Conservation (phyloP, 2,888 invertebrate species). For the Zeuzera pyrina region DNA sequence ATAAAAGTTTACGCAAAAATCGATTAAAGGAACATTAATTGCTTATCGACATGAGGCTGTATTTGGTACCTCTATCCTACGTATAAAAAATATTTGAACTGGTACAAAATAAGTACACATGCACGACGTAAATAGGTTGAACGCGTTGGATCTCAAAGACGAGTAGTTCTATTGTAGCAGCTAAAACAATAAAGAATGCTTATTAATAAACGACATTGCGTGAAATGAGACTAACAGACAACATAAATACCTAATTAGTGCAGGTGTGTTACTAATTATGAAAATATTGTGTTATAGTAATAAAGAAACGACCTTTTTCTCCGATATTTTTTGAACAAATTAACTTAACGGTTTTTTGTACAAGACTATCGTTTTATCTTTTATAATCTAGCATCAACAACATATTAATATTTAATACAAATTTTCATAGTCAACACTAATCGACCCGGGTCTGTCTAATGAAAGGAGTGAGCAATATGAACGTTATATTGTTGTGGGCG, state of each 20-base stretch:
- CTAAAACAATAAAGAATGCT: conserved; percentile 68
- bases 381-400: no score
- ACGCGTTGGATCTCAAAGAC: conserved; percentile 73
- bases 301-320: not conserved
- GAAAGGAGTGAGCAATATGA: conserved; percentile 49
- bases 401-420: not conserved
- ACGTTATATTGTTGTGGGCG: conserved; percentile 47
- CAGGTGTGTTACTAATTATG: no score
- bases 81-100: not conserved
- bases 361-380: no score
- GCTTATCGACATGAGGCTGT: no score
- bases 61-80: no score
- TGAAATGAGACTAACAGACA: no score
- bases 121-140: conserved; percentile 51
- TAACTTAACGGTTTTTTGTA: not conserved
- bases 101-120: conserved; percentile 25
- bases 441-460: conserved; percentile 53
- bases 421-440: not conserved
- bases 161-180: conserved; percentile 88
- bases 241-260: no score
- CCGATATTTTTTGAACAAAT: not conserved
- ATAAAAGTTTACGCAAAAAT: no score
- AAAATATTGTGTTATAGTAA: not conserved
- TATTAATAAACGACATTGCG: conserved; percentile 24
- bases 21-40: no score